Evolutionary conservation across 2,797 vertebrate species (phyloP), one percentile per base, ranked within the genome.

Genomic region (Oophaga sylvatica): DNA sequence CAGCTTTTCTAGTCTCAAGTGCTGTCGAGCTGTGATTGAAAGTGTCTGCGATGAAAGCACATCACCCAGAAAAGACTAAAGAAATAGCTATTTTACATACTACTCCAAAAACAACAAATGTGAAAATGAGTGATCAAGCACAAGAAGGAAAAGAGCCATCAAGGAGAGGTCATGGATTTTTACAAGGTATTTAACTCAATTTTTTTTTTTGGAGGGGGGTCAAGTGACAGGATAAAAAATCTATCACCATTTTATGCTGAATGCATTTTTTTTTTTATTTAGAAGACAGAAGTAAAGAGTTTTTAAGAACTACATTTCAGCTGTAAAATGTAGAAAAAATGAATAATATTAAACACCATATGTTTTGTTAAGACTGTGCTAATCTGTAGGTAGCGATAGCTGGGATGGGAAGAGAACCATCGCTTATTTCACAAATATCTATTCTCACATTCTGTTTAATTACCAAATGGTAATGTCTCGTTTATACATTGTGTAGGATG

Each of bases 391-490:
- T 84, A 80, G 82, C 63, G 82, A 63, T 53, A 80, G 56, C 71
- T 29, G 41, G 41, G 56, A 73, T 67, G 62, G 77, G 35, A 75
- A n/a, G 26, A 77, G 56, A 79, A 59, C 67, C 26, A 76, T 35
- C 16, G 53, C 20, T 26, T 57, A 76, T 85, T 70, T 81, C 26
- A 67, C 29, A 85, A 56, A 81, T 62, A 81, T 20, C 31, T 45
- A 88, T 85, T 88, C 78, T 73, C 59, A 67, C 78, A 79, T 81
- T 85, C 77, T 60, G 67, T 80, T 80, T 85, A 65, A 63, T 88
- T 88, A 78, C 71, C 71, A 45, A 75, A 22, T 75, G 71, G 35
- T 62, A 75, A 31, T 16, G 56, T 65, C 60, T 35, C 7, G 12
- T 80, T 81, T 83, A 26, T 79, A 63, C 22, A 83, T 41, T 56